A percentile compares a stretch with the other conserved stretches of the same genome.
Conservation (phyloP, 2,113 vertebrate genomes). For the Pterocles burchelli region DNA sequence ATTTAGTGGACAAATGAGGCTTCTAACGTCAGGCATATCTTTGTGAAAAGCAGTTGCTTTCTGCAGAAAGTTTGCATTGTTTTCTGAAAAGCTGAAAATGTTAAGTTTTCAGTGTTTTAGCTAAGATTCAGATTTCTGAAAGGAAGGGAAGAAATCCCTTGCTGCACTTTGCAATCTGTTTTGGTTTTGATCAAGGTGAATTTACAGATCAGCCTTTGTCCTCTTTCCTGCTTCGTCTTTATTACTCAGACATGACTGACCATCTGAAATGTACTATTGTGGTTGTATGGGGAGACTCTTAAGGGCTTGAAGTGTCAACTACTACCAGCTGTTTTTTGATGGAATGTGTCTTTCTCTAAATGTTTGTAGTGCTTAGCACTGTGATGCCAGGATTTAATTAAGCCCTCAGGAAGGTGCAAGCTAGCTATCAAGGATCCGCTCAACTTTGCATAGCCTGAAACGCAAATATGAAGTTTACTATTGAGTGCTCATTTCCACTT, state of each 20-base stretch:
- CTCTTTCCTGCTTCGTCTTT: not conserved
- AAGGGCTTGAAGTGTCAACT: not conserved
- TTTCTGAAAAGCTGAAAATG: not conserved
- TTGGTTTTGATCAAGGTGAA: not conserved
- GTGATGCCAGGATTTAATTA: not conserved
- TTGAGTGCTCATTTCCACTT: not conserved
- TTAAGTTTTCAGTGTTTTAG: not conserved
- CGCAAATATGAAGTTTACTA: rapidly evolving
- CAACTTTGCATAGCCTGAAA: not conserved
- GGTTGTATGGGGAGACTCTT: not conserved
- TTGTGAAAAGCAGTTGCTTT: not conserved
- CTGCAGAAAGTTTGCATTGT: not conserved
- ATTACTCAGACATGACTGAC: not conserved
- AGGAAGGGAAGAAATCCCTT: not conserved
- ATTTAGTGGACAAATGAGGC: not conserved
- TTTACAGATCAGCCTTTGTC: not conserved
- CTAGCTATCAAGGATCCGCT: not conserved
- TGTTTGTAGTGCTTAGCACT: rapidly evolving
- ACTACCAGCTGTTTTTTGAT: not conserved
- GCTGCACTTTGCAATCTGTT: not conserved
- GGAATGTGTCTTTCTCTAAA: not conserved
- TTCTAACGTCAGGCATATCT: not conserved
- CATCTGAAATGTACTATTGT: not conserved
- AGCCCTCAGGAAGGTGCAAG: not conserved
- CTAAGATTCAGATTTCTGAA: not conserved